Evolutionary conservation across 1,140 invertebrate genomes (phyloP).

Genomic region (Heliconius hewitsoni): DNA sequence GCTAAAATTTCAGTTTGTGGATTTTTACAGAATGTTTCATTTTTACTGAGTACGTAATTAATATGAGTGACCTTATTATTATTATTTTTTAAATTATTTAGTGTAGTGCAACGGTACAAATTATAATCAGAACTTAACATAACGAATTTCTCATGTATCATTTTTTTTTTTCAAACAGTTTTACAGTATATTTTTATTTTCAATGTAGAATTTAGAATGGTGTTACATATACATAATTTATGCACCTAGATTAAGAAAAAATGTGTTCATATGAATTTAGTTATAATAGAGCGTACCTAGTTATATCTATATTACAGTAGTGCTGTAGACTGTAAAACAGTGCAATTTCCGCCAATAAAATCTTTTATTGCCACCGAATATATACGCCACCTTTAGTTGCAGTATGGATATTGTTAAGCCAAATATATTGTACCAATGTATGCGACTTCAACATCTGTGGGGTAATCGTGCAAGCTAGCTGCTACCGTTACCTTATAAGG

Average conservation of each 20-base stretch:
- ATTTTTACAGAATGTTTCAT: background rate
- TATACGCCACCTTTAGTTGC: conserved; percentile 32
- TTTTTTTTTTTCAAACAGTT: conserved; percentile 24
- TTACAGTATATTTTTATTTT: conserved; percentile 41
- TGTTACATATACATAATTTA: conserved; percentile 56
- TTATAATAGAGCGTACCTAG: conserved; percentile 66
- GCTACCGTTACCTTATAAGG: conserved; percentile 26
- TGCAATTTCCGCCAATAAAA: conserved; percentile 55
- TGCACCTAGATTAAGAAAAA: conserved; percentile 72
- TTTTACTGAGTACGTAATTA: background rate
- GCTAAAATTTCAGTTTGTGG: background rate
- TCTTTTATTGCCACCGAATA: conserved; percentile 44
- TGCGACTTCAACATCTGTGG: conserved; percentile 18
- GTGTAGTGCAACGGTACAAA: conserved; percentile 44
- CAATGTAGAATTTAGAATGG: conserved; percentile 58
- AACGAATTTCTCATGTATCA: conserved; percentile 25
- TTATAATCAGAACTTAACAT: conserved; percentile 24
- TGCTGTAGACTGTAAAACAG: conserved; percentile 70
- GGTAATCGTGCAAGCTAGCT: conserved; percentile 22
- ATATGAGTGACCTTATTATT: background rate
- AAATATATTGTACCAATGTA: conserved; percentile 30
- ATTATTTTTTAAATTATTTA: conserved; percentile 16
- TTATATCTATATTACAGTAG: conserved; percentile 55
- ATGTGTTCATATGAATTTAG: conserved; percentile 80
- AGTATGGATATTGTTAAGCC: conserved; percentile 26